Evolutionary conservation across 2,113 vertebrate genomes (phyloP).

Genomic region (Orthonyx spaldingii): DNA sequence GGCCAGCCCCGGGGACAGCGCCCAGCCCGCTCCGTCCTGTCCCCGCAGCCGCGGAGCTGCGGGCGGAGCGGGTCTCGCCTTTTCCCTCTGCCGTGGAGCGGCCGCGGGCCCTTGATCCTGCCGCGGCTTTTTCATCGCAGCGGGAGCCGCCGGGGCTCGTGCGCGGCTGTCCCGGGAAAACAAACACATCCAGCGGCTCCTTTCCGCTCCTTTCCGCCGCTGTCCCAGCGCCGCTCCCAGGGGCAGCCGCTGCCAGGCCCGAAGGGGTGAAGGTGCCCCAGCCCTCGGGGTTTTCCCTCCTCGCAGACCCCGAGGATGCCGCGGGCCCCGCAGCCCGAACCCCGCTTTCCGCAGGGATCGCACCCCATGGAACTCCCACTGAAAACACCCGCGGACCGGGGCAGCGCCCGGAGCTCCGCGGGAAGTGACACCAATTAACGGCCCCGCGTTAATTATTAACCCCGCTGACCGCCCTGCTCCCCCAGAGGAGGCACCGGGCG

Average conservation of each 20-base stretch:
- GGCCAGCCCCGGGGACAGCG: neutral
- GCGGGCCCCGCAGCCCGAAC: rapidly evolving
- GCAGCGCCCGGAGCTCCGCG: neutral
- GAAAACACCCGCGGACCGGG: neutral
- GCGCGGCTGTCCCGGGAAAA: neutral
- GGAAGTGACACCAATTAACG: neutral
- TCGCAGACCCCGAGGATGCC: neutral
- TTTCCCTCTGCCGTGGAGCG: neutral
- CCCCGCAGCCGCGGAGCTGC: neutral
- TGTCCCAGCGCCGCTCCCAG: neutral
- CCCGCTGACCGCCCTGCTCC: too few species aligned
- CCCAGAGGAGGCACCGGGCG: neutral
- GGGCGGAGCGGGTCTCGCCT: neutral
- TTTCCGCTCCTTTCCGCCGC: neutral
- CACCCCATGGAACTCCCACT: neutral
- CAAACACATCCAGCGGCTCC: neutral
- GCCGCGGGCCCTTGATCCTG: neutral
- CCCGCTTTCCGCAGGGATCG: neutral
- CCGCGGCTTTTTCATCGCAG: neutral
- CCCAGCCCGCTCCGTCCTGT: neutral
- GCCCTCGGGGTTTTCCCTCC: neutral
- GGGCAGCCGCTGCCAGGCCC: neutral
- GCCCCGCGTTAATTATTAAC: neutral
- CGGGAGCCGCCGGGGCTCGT: neutral
- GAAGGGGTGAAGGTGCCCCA: neutral